These are phyloP conservation scores for Achlya flavicornis DNA, from an alignment of 2,888 invertebrate genomes.

Conservation along the genomic window DNA sequence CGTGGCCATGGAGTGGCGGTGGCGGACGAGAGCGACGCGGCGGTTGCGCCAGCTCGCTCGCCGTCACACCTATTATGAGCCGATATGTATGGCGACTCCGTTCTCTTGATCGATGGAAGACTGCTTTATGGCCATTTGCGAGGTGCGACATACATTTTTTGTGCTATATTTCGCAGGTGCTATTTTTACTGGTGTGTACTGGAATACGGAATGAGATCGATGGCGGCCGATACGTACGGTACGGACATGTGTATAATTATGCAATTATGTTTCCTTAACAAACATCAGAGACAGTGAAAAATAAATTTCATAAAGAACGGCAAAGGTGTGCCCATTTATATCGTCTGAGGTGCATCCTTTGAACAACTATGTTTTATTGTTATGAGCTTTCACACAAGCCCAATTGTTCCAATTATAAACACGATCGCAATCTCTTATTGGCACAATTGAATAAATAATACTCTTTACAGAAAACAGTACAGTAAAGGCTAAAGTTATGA, in stretches of 20 bases:
- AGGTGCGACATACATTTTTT: conserved; percentile 45
- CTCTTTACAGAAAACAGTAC: not conserved
- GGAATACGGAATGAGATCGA: conserved; percentile 16
- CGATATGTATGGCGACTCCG: conserved; percentile 46
- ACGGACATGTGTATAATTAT: conserved; percentile 9
- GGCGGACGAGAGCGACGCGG: conserved; percentile 21
- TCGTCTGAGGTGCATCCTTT: too few relatives aligned
- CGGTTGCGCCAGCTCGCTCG: conserved; percentile 25
- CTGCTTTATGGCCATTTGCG: conserved; percentile 43
- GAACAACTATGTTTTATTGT: not conserved
- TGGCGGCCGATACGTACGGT: not conserved
- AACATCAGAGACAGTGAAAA: not conserved
- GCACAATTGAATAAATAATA: not conserved
- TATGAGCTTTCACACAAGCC: not conserved
- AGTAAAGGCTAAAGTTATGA: not conserved
- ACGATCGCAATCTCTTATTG: not conserved
- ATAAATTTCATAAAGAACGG: not conserved
- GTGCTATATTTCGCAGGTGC: conserved; percentile 46
- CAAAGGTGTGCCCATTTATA: not conserved
- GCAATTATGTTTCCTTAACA: not conserved
- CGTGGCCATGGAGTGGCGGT: conserved; percentile 14
- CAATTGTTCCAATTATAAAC: not conserved
- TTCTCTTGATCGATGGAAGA: conserved; percentile 38
- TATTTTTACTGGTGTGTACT: conserved; percentile 30
- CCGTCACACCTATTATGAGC: conserved; percentile 30